A percentile compares a stretch with the other conserved stretches of the same genome.
Conservation (phyloP, 2,797 vertebrate genomes). For the Otus scops region DNA sequence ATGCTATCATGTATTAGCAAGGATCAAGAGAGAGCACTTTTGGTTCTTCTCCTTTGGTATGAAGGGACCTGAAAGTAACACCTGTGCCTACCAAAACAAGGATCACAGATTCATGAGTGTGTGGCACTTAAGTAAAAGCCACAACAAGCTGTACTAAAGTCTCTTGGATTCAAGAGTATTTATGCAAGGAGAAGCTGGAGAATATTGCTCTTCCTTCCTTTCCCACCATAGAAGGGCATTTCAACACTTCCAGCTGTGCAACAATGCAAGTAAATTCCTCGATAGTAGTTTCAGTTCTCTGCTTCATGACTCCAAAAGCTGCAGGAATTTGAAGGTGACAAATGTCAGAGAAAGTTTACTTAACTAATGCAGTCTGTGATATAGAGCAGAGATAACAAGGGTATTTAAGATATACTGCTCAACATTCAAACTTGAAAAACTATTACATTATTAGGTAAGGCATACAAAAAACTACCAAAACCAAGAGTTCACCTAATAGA, state of each 20-base stretch:
- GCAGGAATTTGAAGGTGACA: background rate
- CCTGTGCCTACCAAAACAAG: background rate
- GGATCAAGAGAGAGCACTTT: background rate
- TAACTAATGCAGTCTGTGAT: background rate
- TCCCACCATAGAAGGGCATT: background rate
- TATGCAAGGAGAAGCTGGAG: background rate
- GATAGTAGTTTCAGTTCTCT: background rate
- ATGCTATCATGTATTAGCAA: background rate
- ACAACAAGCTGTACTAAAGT: background rate
- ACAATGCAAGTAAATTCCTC: background rate
- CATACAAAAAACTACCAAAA: background rate
- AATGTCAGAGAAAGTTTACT: background rate
- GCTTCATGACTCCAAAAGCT: background rate
- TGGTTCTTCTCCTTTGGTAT: background rate
- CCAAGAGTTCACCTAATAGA: background rate
- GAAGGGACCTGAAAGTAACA: background rate
- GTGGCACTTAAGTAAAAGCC: background rate
- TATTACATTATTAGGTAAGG: background rate
- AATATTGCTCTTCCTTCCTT: background rate
- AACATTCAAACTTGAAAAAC: background rate
- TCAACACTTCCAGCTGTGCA: background rate
- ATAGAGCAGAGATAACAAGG: background rate
- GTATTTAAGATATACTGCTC: background rate
- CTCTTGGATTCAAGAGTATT: background rate
- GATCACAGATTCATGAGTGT: background rate